A percentile compares a stretch with the other conserved stretches of the same genome.
phyloP scores from a whole-genome alignment of 1,140 invertebrate species.

The Maniola jurtina region DNA sequence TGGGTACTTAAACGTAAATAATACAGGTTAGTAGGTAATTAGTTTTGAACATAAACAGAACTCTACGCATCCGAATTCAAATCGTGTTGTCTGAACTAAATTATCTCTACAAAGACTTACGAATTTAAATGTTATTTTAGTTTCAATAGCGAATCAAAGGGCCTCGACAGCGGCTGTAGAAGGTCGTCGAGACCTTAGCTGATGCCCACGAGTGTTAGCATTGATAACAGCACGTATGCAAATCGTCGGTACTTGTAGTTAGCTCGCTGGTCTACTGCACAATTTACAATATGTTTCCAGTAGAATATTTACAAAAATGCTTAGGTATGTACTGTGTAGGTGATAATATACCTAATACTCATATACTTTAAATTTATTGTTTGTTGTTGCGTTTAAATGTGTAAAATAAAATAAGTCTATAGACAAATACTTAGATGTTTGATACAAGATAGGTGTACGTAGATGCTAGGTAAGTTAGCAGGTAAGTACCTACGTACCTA shows the following conservation, averaged over 20 bases:
- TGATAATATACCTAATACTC: too few species aligned
- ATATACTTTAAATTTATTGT: too few species aligned
- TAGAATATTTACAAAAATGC: neutral
- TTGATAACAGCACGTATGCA: slow-evolving; percentile 64
- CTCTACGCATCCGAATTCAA: neutral
- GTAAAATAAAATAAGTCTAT: too few species aligned
- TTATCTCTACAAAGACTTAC: slow-evolving; percentile 17
- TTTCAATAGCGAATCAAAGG: slow-evolving; percentile 62
- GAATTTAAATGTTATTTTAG: slow-evolving; percentile 19
- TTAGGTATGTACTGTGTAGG: too few species aligned
- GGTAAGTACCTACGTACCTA: too few species aligned
- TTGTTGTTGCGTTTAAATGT: too few species aligned
- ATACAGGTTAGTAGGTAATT: too few species aligned
- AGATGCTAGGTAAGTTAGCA: too few species aligned
- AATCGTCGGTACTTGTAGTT: slow-evolving; percentile 38
- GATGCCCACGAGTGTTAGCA: slow-evolving; percentile 51
- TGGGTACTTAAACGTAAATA: too few species aligned
- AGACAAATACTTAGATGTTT: too few species aligned
- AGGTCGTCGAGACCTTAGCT: slow-evolving; percentile 65
- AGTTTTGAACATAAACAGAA: too few species aligned
- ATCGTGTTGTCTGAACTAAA: neutral
- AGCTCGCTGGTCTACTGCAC: slow-evolving; percentile 1
- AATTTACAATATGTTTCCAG: neutral
- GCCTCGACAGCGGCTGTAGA: slow-evolving; percentile 50
- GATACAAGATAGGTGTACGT: too few species aligned